Conservation (phyloP, 2,797 vertebrate species). For the Choloepus didactylus region DNA sequence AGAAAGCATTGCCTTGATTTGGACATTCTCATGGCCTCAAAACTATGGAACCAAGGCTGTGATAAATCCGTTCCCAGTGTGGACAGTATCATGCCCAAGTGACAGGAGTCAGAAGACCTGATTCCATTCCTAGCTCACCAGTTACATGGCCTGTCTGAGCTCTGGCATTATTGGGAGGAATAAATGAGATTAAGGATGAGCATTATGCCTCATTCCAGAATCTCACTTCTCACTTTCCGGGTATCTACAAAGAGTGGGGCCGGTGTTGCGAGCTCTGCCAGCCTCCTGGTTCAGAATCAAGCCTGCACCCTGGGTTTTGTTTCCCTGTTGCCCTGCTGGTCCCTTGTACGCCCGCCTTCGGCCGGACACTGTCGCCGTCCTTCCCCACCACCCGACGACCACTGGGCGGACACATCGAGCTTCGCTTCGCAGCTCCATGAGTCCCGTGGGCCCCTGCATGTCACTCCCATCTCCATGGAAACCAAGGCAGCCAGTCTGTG, state of each 20-base stretch:
- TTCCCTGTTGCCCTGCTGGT: background rate
- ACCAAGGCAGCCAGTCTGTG: conserved; percentile 22
- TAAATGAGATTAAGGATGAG: background rate
- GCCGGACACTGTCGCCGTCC: accelerated
- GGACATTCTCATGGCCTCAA: too few species aligned
- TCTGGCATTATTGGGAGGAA: background rate
- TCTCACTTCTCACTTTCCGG: background rate
- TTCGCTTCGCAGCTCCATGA: background rate
- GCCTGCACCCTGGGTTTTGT: accelerated
- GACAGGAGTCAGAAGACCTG: background rate
- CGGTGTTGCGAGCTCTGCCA: too few species aligned
- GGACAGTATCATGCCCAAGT: background rate
- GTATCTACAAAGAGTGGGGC: background rate
- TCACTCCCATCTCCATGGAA: background rate
- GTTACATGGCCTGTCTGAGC: background rate
- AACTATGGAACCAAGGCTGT: background rate
- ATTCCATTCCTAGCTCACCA: background rate
- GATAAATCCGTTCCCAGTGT: background rate
- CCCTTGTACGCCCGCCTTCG: background rate
- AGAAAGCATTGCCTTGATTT: too few species aligned
- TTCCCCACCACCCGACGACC: accelerated
- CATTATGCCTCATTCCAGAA: background rate
- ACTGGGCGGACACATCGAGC: accelerated
- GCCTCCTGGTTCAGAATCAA: background rate
- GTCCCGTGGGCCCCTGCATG: conserved; percentile 71